phyloP scores from a whole-genome alignment of 2,888 invertebrate genomes.

The Amphipyra tragopoginis region DNA sequence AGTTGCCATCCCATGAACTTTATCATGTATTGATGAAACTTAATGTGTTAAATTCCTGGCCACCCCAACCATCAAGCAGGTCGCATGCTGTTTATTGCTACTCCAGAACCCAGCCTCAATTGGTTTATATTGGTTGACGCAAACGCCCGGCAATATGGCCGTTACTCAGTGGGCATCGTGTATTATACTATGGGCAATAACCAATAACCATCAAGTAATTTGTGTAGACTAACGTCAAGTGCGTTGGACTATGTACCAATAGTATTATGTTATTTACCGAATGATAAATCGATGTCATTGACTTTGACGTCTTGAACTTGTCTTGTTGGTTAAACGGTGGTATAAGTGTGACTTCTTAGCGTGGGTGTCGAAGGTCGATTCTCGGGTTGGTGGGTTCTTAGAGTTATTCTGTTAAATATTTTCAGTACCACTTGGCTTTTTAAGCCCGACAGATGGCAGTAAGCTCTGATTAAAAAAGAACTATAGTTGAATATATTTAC shows the following conservation, averaged over 20 bases:
- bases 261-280: slow-evolving; percentile 3
- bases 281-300: neutral
- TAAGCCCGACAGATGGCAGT: too few species aligned
- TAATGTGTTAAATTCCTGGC: slow-evolving; percentile 61
- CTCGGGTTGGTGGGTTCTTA: too few species aligned
- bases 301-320: neutral
- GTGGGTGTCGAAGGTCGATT: too few species aligned
- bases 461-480: too few species aligned
- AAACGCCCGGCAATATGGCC: slow-evolving; percentile 63
- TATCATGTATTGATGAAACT: slow-evolving; percentile 57
- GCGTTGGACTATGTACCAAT: slow-evolving; percentile 2
- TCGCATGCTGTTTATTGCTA: slow-evolving; percentile 66
- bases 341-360: too few species aligned
- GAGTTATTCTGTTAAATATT: too few species aligned
- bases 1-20: neutral
- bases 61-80: slow-evolving; percentile 52
- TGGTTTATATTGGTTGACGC: slow-evolving; percentile 83
- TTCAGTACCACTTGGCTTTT: too few species aligned
- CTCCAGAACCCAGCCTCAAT: slow-evolving; percentile 73
- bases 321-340: neutral
- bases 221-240: slow-evolving; percentile 30
- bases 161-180: slow-evolving; percentile 44
- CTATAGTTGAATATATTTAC: too few species aligned
- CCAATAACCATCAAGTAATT: slow-evolving; percentile 52
- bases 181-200: slow-evolving; percentile 43